Evolutionary conservation across 53 echinoderm and acorn worm genomes (phyloP), one percentile per base, ranked within the genome.

Genomic region (Apostichopus leukothele): DNA sequence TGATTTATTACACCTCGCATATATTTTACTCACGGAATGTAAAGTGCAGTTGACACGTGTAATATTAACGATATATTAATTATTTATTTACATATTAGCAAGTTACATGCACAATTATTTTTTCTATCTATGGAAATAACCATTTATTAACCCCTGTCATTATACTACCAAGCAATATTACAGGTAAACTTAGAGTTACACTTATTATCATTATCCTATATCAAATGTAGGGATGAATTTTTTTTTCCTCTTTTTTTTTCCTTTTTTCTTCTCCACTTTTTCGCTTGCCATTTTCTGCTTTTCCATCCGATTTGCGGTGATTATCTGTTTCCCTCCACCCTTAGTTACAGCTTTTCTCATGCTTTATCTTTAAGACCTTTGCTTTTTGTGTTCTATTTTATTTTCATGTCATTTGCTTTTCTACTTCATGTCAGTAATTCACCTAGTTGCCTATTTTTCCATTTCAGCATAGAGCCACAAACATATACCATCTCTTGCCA

Each of bases 391-490:
- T 16, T 63, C 16, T 63, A 63, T 13, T 63, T 63, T 63, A 39
- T 39, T 39, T 39, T 16, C 63, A 63, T 63, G 63, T 63, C 63
- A 13, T 1, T 51, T 73, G 51, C 6, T 39, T 86, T 11, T 67
- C 12, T 50, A 25, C 50, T 39, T 13, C 7, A 18, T 73, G 86
- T 86, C 86, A 25, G 50, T 11, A 68, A 73, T 86, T 86, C 86
- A 71, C 25, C 86, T 4, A 8, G 39, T 39, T 39, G 39, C 39
- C 67, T 21, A 52, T 67, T n/a, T 39, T 61, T 18, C 63, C 59
- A 71, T 14, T 86, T 60, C 67, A 67, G 85, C 52, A 63, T 11
- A 63, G 16, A 7, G 63, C 11, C 39, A 39, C 39, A 39, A 39
- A 39, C 39, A 39, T 39, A 3, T 39, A 39, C 39, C 39, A 39